Base-by-base conservation (phyloP, 2,797 vertebrate genomes). In the Falco columbarius region DNA sequence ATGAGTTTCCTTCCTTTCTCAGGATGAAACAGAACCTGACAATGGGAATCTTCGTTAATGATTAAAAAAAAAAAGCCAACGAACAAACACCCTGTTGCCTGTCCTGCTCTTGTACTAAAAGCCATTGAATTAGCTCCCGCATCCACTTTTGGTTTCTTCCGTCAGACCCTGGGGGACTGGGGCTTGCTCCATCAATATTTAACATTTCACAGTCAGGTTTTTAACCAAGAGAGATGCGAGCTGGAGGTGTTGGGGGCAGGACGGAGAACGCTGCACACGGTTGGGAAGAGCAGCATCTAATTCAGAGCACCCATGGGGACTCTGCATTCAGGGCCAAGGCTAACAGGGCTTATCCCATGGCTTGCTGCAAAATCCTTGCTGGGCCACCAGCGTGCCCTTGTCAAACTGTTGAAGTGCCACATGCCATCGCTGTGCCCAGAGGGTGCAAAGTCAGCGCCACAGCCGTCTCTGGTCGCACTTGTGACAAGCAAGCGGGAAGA, bases 221-320 rank as follows among this genome's bases (percentile, higher is more conserved):
- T 54, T 75, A 90, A 36, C 9, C 17, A 21, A 30, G 38, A 68
- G 14, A 51, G 68, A 46, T 3, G 30, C 0, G 27, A 73, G 86
- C 58, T 61, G 61, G 56, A 85, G 61, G 52, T 34, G 62, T 56
- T 1, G 1, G 19, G 34, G 9, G 26, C 14, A 77, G 52, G 86
- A 66, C 1, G 13, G 23, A 44, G 12, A 54, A 81, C 0, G 2
- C 17, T 27, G 18, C 32, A 8, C 10, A 2, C 0, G 1, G 24
- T 8, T 54, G 20, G 9, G 36, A 88, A 59, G 72, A 71, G 38
- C 55, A 59, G 30, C 49, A 30, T 42, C 22, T 61, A 42, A 51
- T 68, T 30, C 10, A 89, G 38, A 40, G 7, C 2, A 9, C 16
- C 3, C 58, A 10, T 29, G 30, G 36, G 77, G 55, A 68, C 55